Conservation (phyloP, 2,113 vertebrate species). For the Dipodomys merriami region DNA sequence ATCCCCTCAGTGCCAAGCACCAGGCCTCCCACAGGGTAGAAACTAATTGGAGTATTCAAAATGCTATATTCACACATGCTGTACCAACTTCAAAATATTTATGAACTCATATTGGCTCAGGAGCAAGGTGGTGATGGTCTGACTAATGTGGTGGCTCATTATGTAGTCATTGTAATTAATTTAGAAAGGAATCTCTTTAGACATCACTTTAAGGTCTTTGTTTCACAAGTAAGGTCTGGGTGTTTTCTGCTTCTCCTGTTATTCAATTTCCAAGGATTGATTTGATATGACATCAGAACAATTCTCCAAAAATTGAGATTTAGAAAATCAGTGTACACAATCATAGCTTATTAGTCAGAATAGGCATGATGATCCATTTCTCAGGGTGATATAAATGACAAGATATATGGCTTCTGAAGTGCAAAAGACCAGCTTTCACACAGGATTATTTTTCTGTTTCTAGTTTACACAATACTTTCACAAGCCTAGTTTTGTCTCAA, state of each 20-base stretch:
- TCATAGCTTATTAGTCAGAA: too few species aligned
- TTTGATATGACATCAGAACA: not conserved
- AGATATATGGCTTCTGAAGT: too few species aligned
- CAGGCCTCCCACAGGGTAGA: not conserved
- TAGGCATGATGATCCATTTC: too few species aligned
- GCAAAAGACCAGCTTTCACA: too few species aligned
- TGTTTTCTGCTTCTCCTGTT: not conserved
- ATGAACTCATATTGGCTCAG: not conserved
- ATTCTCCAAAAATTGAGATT: not conserved
- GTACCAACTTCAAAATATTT: not conserved
- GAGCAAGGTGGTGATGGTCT: not conserved
- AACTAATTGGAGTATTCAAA: slow-evolving; percentile 36
- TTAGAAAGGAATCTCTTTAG: slow-evolving; percentile 1
- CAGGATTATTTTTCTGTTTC: slow-evolving; percentile 3
- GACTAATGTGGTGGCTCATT: not conserved
- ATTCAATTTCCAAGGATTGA: not conserved
- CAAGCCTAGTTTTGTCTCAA: not conserved
- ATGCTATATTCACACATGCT: not conserved
- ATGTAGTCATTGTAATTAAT: not conserved
- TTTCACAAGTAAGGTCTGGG: slow-evolving; percentile 24
- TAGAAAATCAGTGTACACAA: not conserved
- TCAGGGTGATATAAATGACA: too few species aligned
- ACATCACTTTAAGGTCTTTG: not conserved
- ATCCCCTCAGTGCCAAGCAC: not conserved
- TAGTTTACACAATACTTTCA: not conserved